Percentiles rank a stretch among this genome's conserved stretches.
phyloP scores from a whole-genome alignment of 2,888 invertebrate species.

The Geophilus truncorum region DNA sequence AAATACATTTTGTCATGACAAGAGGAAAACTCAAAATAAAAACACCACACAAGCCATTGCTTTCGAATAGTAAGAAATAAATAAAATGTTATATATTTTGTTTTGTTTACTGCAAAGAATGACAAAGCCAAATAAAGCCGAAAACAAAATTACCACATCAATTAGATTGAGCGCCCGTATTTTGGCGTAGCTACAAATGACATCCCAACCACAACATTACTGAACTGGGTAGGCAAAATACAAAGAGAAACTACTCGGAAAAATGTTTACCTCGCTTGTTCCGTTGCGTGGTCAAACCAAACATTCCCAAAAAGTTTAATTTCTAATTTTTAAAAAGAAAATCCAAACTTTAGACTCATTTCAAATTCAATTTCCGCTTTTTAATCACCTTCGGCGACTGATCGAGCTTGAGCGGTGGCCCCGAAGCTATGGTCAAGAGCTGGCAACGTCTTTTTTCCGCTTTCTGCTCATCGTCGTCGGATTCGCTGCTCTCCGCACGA shows the following conservation, averaged over 20 bases:
- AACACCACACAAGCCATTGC: neutral
- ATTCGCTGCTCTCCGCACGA: conserved; percentile 31
- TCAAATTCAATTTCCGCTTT: neutral
- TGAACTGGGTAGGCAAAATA: neutral
- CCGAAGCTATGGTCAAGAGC: conserved; percentile 43
- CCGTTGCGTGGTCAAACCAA: conserved; percentile 44
- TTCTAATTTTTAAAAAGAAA: conserved; percentile 39
- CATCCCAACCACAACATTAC: neutral
- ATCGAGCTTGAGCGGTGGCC: conserved; percentile 45
- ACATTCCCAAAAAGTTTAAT: conserved; percentile 42
- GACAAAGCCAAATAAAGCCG: neutral
- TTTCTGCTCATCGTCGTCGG: conserved; percentile 43
- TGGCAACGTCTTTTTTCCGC: conserved; percentile 39
- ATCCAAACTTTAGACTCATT: neutral
- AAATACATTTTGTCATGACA: conserved; percentile 18
- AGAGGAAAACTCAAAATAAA: neutral
- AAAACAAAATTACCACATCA: conserved; percentile 6
- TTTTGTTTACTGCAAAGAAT: conserved; percentile 10
- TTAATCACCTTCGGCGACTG: conserved; percentile 39
- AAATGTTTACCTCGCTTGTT: conserved; percentile 41
- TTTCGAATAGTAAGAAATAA: neutral
- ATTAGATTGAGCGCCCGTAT: neutral
- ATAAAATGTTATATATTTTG: too few relatives aligned
- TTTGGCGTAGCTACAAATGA: neutral
- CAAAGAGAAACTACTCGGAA: neutral